Conservation (phyloP, 2,888 invertebrate species). For the Meiosimyza decipiens region DNA sequence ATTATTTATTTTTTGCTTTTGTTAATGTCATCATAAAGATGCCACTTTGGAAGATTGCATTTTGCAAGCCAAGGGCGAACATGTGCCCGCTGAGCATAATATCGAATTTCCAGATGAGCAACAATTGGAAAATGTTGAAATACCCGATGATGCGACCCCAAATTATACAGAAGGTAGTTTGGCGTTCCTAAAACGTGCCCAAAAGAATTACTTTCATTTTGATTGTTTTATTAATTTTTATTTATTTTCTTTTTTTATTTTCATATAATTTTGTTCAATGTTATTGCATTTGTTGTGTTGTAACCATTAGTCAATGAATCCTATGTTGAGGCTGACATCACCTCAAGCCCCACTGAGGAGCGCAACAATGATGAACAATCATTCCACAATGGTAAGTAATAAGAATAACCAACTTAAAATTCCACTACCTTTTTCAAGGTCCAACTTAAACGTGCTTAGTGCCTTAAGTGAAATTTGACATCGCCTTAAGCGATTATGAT, state of each 20-base stretch:
- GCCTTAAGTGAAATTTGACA: constrained; percentile 41
- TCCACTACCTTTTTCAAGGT: neutral
- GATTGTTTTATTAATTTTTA: constrained; percentile 42
- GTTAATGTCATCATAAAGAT: constrained; percentile 62
- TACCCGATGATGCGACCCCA: constrained; percentile 50
- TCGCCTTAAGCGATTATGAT: constrained; percentile 57
- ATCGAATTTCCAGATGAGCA: constrained; percentile 64
- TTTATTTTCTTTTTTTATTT: constrained; percentile 42
- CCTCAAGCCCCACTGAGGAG: constrained; percentile 47
- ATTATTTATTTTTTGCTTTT: constrained; percentile 47
- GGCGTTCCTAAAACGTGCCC: neutral
- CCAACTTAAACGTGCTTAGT: constrained; percentile 5
- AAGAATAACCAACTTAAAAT: constrained; percentile 4
- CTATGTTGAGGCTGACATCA: constrained; percentile 50
- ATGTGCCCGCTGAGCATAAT: constrained; percentile 66
- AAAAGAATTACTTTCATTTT: constrained; percentile 48
- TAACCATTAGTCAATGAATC: constrained; percentile 52
- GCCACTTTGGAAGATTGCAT: constrained; percentile 75
- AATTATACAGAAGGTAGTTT: constrained; percentile 68
- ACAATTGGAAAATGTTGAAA: constrained; percentile 55
- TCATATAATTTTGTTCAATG: constrained; percentile 17
- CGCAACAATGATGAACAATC: constrained; percentile 49
- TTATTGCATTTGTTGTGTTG: constrained; percentile 36
- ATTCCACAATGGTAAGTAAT: constrained; percentile 58
- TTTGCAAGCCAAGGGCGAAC: constrained; percentile 69